A percentile compares a stretch with the other conserved stretches of the same genome.
phyloP scores from a whole-genome alignment of 1,140 invertebrate genomes.

The Heliconius himera region DNA sequence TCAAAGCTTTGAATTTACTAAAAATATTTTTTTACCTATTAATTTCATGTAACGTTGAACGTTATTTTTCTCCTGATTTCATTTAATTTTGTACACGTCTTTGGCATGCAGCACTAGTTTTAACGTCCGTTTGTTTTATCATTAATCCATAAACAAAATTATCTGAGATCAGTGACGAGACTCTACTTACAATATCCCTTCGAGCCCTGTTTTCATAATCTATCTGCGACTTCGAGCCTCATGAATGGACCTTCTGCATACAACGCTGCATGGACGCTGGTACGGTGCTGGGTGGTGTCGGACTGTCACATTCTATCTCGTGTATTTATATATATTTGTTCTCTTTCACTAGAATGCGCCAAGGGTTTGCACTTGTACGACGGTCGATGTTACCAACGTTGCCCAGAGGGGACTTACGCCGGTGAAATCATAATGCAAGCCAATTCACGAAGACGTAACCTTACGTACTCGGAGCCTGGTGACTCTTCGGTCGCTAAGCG shows the following conservation, averaged over 20 bases:
- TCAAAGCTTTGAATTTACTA: conserved; percentile 39
- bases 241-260: conserved; percentile 62
- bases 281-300: conserved; percentile 75
- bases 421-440: conserved; percentile 66
- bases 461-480: conserved; percentile 58
- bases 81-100: conserved; percentile 77
- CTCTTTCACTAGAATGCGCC: conserved; percentile 78
- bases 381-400: conserved; percentile 70
- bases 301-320: conserved; percentile 51
- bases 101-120: conserved; percentile 57
- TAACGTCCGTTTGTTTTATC: conserved; percentile 60
- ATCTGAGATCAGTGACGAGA: conserved; percentile 80
- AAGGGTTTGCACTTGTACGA: conserved; percentile 79
- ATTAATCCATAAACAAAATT: conserved; percentile 63
- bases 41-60: conserved; percentile 32
- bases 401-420: conserved; percentile 70
- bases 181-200: conserved; percentile 67
- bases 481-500: conserved; percentile 48
- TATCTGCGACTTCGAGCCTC: conserved; percentile 60
- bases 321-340: conserved; percentile 71
- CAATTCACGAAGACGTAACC: conserved; percentile 70
- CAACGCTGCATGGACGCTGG: conserved; percentile 74
- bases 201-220: conserved; percentile 56
- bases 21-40: conserved; percentile 25
- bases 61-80: conserved; percentile 62